Percentiles rank a stretch among this genome's conserved stretches.
Conservation (phyloP, 2,113 vertebrate genomes). For the Brachyhypopomus gauderio region DNA sequence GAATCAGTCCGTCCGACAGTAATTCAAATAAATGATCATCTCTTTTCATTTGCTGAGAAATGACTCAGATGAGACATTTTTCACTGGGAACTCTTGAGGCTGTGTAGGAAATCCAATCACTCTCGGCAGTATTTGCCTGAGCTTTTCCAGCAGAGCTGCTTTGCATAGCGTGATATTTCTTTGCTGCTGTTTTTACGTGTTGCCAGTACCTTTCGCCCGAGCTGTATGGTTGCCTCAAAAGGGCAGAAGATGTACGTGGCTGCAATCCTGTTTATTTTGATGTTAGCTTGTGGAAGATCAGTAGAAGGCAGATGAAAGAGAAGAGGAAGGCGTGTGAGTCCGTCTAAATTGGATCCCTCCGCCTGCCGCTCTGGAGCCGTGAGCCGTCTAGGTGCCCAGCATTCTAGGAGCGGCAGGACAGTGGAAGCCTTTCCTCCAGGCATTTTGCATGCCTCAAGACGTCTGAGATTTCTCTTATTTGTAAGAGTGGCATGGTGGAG, state of each 20-base stretch:
- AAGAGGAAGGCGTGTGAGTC: not conserved
- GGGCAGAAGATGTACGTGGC: constrained; percentile 15
- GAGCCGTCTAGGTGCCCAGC: not conserved
- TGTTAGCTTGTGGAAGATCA: constrained; percentile 3
- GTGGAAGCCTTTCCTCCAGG: not conserved
- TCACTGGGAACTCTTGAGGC: constrained; percentile 17
- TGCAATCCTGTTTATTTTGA: constrained; percentile 11
- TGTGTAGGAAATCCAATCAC: constrained; percentile 40
- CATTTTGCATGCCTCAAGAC: not conserved
- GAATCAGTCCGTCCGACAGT: constrained; percentile 37
- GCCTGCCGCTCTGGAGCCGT: not conserved
- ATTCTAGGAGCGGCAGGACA: constrained; percentile 17
- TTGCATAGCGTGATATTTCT: constrained; percentile 39
- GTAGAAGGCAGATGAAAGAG: not conserved
- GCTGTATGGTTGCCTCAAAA: constrained; percentile 16
- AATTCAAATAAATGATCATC: constrained; percentile 63
- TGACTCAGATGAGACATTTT: constrained; percentile 49
- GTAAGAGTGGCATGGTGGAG: not conserved
- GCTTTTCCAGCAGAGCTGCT: constrained; percentile 32
- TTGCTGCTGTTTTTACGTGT: constrained; percentile 8
- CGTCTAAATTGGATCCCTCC: not conserved
- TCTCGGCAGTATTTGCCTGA: constrained; percentile 27
- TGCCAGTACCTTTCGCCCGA: constrained; percentile 19
- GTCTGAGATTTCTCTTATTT: constrained; percentile 2
- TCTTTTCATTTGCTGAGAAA: constrained; percentile 50